Conservation (phyloP, 2,888 invertebrate genomes). For the Mayetiola destructor region DNA sequence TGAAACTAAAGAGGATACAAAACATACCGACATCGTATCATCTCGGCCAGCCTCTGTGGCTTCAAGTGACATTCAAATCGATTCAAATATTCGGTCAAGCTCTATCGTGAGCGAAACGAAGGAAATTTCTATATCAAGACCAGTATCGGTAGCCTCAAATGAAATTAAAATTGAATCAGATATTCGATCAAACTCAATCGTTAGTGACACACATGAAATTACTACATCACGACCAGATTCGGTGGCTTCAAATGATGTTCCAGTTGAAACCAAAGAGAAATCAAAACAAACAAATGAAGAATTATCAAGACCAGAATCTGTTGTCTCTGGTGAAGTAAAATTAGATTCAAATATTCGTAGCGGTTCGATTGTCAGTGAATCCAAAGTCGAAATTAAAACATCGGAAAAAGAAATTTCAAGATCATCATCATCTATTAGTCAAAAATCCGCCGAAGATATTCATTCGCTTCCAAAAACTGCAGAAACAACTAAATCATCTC, state of each 20-base stretch:
- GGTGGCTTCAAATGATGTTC: no score
- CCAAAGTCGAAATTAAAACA: neutral
- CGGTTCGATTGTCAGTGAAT: neutral
- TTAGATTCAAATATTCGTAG: neutral
- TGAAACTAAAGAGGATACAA: constrained; percentile 21
- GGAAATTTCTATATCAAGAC: no score
- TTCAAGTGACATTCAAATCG: neutral
- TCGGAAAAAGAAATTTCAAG: no score
- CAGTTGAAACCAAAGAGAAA: neutral
- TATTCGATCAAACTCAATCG: constrained; percentile 9
- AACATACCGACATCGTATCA: neutral
- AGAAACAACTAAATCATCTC: neutral
- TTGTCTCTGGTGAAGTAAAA: neutral
- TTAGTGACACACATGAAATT: neutral
- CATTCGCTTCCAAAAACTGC: no score
- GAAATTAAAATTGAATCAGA: neutral
- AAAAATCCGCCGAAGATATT: neutral
- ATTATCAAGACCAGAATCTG: constrained; percentile 9
- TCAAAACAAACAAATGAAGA: no score
- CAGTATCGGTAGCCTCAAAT: neutral
- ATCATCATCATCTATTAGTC: no score
- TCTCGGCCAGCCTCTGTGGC: neutral
- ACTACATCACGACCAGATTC: neutral
- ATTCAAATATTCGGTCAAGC: constrained; percentile 9
- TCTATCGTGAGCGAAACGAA: constrained; percentile 28